phyloP scores from a whole-genome alignment of 1,140 invertebrate genomes.

The Trinorchestia longiramus region DNA sequence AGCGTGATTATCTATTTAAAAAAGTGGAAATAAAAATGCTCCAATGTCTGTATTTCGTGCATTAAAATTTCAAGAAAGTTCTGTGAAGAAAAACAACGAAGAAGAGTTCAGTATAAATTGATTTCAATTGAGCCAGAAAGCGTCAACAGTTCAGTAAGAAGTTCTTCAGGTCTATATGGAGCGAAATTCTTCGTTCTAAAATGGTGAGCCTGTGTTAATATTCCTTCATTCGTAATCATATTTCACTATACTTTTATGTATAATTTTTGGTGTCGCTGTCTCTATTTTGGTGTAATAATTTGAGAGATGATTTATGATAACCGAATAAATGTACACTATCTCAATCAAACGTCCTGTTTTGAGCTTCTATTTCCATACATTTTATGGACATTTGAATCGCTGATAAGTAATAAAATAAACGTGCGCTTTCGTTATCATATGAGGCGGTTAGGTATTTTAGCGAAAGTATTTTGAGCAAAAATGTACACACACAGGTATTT shows the following conservation, averaged over 20 bases:
- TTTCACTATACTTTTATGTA: not conserved
- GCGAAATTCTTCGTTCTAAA: not conserved
- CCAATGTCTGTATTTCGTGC: no score
- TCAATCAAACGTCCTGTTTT: not conserved
- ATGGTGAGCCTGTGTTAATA: not conserved
- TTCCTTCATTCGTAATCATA: not conserved
- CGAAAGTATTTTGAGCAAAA: no score
- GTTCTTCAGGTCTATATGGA: not conserved
- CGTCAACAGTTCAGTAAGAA: not conserved
- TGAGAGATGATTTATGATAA: not conserved
- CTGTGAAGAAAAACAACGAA: no score
- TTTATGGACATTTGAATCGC: no score
- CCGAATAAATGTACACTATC: no score
- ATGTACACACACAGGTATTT: no score
- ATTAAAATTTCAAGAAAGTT: no score
- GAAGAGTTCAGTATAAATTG: not conserved
- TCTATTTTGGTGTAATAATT: not conserved
- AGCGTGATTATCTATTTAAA: no score
- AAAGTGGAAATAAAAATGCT: no score
- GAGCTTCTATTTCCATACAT: not conserved
- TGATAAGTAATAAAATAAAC: not conserved
- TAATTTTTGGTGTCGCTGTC: not conserved
- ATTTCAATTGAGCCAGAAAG: not conserved
- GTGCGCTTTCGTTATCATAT: no score
- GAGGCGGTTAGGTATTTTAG: no score